These are phyloP conservation scores for Sylvia borin DNA, from an alignment of 2,797 vertebrate genomes.

Conservation along the genomic window DNA sequence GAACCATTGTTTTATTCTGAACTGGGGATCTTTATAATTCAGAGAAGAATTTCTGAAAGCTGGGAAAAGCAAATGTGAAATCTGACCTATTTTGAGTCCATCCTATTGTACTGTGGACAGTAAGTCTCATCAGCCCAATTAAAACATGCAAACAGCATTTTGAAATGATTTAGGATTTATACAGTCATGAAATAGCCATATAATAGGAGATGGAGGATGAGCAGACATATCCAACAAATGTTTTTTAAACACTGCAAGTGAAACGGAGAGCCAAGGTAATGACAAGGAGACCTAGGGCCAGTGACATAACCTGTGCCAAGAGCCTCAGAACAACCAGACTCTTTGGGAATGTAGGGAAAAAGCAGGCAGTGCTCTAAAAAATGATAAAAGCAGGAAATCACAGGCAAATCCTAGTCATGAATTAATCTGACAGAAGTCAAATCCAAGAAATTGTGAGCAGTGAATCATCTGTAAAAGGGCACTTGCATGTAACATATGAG, in stretches of 20 bases:
- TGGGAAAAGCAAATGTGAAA: background rate
- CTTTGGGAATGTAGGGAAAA: background rate
- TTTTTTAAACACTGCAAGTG: constrained; percentile 12
- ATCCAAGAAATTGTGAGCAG: constrained; percentile 56
- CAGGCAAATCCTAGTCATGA: background rate
- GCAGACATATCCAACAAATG: background rate
- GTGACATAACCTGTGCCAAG: background rate
- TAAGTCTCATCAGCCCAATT: background rate
- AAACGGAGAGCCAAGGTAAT: background rate
- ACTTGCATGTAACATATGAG: constrained; percentile 57
- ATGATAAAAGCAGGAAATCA: background rate
- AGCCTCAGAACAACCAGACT: background rate
- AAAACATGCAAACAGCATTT: background rate
- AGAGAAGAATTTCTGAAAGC: background rate
- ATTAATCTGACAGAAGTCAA: constrained; percentile 42
- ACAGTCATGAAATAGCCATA: background rate
- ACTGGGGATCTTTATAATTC: background rate
- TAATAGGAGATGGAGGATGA: background rate
- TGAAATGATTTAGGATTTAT: background rate
- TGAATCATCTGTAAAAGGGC: constrained; percentile 52
- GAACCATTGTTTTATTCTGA: background rate
- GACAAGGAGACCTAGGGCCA: background rate
- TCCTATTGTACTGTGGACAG: background rate
- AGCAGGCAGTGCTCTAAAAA: constrained; percentile 20
- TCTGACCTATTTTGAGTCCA: background rate